These are phyloP conservation scores for Callyntrura sp. DNA, from an alignment of 2,888 invertebrate species.

Conservation along the genomic window DNA sequence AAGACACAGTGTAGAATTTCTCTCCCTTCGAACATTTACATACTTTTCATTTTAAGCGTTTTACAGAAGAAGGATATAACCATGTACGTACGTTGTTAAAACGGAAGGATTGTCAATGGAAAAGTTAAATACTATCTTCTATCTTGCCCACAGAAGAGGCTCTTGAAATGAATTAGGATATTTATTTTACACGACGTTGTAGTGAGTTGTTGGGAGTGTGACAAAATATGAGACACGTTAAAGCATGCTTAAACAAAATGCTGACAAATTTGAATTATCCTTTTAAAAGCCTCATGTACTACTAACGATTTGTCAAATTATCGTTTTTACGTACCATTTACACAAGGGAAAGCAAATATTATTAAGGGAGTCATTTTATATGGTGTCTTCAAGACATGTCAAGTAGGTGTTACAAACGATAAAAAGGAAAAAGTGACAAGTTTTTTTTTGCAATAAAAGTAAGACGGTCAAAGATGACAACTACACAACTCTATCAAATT, in stretches of 20 bases:
- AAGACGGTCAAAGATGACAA: constrained; percentile 30
- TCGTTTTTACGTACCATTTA: constrained; percentile 11
- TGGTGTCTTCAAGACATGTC: not conserved
- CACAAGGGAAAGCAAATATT: constrained; percentile 26
- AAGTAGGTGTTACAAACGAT: constrained; percentile 12
- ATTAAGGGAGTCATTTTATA: not conserved
- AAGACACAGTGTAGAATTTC: not conserved
- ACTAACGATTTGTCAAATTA: constrained; percentile 14
- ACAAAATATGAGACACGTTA: constrained; percentile 12
- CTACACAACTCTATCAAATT: constrained; percentile 43
- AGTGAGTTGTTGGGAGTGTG: not conserved
- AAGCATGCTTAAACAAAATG: not conserved
- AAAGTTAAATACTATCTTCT: not conserved
- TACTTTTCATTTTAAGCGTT: not conserved
- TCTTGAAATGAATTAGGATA: not conserved
- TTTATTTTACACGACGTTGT: too few species aligned
- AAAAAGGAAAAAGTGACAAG: constrained; percentile 54
- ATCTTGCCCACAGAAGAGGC: not conserved
- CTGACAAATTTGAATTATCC: not conserved
- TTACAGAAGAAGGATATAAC: too few species aligned
- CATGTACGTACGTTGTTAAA: not conserved
- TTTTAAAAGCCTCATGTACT: not conserved
- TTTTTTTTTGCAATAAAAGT: not conserved
- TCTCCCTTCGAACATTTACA: constrained; percentile 17
- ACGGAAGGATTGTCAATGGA: constrained; percentile 22